These are phyloP conservation scores for Dicerorhinus sumatrensis DNA, from an alignment of 2,113 vertebrate genomes.

Conservation along the genomic window DNA sequence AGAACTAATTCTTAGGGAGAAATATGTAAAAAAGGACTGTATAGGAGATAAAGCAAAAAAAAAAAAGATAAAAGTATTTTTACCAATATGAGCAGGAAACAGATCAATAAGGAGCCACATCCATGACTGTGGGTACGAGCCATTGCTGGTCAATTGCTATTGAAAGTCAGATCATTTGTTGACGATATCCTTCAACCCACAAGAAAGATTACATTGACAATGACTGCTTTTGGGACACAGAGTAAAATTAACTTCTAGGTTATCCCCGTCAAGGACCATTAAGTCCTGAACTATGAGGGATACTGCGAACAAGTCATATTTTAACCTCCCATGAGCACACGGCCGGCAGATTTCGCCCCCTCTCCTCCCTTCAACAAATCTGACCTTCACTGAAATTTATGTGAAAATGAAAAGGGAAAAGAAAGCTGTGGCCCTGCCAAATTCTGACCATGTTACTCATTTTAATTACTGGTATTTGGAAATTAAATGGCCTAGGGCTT, in stretches of 20 bases:
- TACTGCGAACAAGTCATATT: conserved; percentile 91
- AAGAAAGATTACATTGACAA: conserved; percentile 90
- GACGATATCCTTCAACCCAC: conserved; percentile 85
- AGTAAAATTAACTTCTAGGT: conserved; percentile 92
- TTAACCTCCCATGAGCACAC: conserved; percentile 87
- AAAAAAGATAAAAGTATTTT: conserved; percentile 28
- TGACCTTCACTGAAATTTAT: conserved; percentile 92
- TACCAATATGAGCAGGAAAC: neutral
- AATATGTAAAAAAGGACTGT: neutral
- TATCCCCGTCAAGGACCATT: conserved; percentile 93
- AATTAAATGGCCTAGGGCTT: conserved; percentile 88
- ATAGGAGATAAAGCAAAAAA: neutral
- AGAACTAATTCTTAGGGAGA: conserved; percentile 30
- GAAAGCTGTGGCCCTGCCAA: conserved; percentile 85
- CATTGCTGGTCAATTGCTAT: conserved; percentile 84
- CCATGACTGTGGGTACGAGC: conserved; percentile 52
- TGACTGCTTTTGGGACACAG: conserved; percentile 89
- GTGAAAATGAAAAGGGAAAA: conserved; percentile 89
- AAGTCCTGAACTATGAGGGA: conserved; percentile 91
- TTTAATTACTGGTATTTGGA: conserved; percentile 91
- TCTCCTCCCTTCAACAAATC: conserved; percentile 85
- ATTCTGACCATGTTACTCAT: conserved; percentile 88
- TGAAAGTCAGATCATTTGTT: conserved; percentile 86
- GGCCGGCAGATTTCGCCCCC: conserved; percentile 85
- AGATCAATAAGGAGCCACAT: conserved; percentile 65